Conservation (phyloP, 2,113 vertebrate species). For the Pholis gunnellus region DNA sequence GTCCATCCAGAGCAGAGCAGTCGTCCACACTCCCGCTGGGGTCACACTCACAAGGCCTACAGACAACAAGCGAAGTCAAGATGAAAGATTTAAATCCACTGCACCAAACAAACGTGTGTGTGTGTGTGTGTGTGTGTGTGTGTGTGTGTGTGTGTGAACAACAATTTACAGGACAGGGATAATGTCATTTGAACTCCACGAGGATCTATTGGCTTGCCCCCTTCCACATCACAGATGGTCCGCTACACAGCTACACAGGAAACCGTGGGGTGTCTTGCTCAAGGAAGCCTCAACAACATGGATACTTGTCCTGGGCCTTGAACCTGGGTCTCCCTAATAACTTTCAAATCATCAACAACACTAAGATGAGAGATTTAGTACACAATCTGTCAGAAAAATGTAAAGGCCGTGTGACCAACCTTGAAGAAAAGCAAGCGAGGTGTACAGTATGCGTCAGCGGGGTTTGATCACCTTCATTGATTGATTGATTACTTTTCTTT, state of each 20-base stretch:
- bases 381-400: conserved; percentile 7
- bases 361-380: background rate
- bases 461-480: conserved; percentile 67
- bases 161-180: background rate
- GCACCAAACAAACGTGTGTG: background rate
- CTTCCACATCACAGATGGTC: conserved; percentile 34
- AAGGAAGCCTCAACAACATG: conserved; percentile 34
- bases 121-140: background rate
- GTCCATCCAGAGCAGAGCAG: conserved; percentile 88
- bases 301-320: background rate
- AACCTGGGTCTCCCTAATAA: background rate
- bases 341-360: background rate
- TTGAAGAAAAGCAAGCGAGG: conserved; percentile 19
- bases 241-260: conserved; percentile 1
- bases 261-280: conserved; percentile 29
- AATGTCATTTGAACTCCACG: background rate
- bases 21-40: conserved; percentile 82
- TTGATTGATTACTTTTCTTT: conserved; percentile 67
- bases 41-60: conserved; percentile 89
- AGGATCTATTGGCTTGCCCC: background rate
- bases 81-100: background rate
- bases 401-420: conserved; percentile 3
- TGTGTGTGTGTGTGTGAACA: background rate
- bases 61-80: conserved; percentile 1
- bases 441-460: background rate